phyloP scores from a whole-genome alignment of 2,888 invertebrate genomes.

The Alsophila aescularia region DNA sequence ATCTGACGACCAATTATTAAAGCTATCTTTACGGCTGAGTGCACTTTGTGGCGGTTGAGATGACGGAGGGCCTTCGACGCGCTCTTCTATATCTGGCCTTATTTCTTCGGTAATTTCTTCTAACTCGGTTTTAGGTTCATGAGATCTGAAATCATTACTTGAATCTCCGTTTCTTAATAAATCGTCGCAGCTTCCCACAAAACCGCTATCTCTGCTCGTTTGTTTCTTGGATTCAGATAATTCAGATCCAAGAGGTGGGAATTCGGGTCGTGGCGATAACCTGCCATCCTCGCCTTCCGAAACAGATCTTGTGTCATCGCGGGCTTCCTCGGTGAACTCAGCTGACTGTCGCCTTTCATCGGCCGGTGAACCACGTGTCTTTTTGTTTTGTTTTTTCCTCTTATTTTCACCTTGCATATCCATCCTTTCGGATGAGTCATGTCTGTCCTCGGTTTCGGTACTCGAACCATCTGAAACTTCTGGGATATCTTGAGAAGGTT shows the following conservation, averaged over 20 bases:
- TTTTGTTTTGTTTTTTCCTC: slow-evolving; percentile 91
- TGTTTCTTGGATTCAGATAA: slow-evolving; percentile 89
- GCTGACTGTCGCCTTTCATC: slow-evolving; percentile 87
- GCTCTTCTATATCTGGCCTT: slow-evolving; percentile 81
- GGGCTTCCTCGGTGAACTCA: slow-evolving; percentile 85
- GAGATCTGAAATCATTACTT: slow-evolving; percentile 80
- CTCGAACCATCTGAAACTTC: slow-evolving; percentile 90
- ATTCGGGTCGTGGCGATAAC: slow-evolving; percentile 88
- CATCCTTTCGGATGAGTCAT: slow-evolving; percentile 87
- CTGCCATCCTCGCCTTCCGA: slow-evolving; percentile 88
- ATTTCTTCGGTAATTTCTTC: slow-evolving; percentile 86
- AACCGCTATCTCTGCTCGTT: slow-evolving; percentile 94
- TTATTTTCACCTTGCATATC: slow-evolving; percentile 93
- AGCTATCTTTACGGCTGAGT: slow-evolving; percentile 93
- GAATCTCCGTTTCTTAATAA: slow-evolving; percentile 87
- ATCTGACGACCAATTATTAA: slow-evolving; percentile 97
- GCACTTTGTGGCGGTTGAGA: slow-evolving; percentile 82
- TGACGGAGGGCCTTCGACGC: slow-evolving; percentile 77
- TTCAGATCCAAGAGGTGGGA: slow-evolving; percentile 82
- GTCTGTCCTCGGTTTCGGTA: slow-evolving; percentile 88
- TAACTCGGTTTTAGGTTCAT: slow-evolving; percentile 82
- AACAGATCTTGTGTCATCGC: slow-evolving; percentile 83
- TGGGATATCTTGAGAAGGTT: slow-evolving; percentile 78
- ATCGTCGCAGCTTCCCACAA: slow-evolving; percentile 95
- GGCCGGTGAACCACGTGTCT: slow-evolving; percentile 84